phyloP scores from a whole-genome alignment of 1,140 invertebrate species.

The Yoshiicerus persimilis region DNA sequence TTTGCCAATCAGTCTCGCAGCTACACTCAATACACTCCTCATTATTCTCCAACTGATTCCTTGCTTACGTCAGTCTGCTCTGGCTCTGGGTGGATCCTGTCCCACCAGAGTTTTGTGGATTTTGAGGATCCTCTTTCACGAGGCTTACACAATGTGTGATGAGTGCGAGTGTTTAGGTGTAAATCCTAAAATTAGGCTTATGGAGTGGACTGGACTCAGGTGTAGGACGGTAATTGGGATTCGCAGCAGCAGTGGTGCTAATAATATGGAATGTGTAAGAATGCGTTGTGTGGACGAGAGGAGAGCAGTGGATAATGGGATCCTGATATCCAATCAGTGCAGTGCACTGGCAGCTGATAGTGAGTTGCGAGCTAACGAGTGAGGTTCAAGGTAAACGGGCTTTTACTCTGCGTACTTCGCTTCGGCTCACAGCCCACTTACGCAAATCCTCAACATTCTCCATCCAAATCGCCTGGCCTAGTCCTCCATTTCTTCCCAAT shows the following conservation, averaged over 20 bases:
- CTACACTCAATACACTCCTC: not conserved
- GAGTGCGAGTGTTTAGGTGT: not conserved
- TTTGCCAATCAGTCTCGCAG: not conserved
- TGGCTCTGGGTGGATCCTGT: not conserved
- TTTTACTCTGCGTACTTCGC: not conserved
- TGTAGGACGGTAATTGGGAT: too few species aligned
- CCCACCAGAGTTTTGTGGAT: not conserved
- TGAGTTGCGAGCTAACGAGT: not conserved
- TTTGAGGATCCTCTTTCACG: not conserved
- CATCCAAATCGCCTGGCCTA: not conserved
- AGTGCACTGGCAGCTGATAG: not conserved
- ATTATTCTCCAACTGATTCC: not conserved
- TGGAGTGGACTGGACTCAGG: too few species aligned
- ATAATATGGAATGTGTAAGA: too few species aligned
- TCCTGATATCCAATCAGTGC: not conserved
- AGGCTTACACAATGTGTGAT: too few species aligned
- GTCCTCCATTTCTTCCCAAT: not conserved
- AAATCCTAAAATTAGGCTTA: too few species aligned
- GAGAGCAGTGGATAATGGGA: not conserved
- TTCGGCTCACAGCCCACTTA: not conserved
- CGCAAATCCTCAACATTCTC: too few species aligned
- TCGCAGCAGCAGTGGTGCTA: too few species aligned
- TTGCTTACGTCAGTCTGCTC: not conserved
- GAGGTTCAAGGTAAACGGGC: conserved; percentile 2
- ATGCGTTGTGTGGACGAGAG: not conserved